Evolutionary conservation across 64 coral and sea anemone genomes (phyloP), one percentile per base, ranked within the genome.

Genomic region (Astreopora myriophthalma): DNA sequence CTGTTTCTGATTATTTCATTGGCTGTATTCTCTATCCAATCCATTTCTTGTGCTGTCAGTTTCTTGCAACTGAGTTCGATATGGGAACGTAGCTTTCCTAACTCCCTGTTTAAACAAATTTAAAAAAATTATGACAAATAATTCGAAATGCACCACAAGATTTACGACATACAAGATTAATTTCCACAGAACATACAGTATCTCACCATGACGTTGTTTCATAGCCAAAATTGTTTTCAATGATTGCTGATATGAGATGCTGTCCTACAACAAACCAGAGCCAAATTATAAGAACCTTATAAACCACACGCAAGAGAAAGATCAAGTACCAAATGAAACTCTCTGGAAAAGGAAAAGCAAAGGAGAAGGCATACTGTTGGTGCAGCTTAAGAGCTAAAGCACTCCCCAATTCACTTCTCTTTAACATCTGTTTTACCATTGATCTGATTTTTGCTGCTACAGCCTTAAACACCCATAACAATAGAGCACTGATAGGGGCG

Each of bases 161-260:
- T 60, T 17, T 60, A 13, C 19, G 34, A 34, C 29, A 44, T 44
- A 44, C 40, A 44, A 44, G 11, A 8, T 44, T 11, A 44, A 44
- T 44, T 44, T 44, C 0, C 40, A 44, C 40, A n/a, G n/a, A n/a
- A n/a, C n/a, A 8, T 44, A 5, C 40, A 44, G 2, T 55, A 10
- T 16, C 94, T 84, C 87, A 99, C 97, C 97, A 99, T 62, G 97
- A 99, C 0, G 85, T 65, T 55, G 97, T 99, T 74, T 86, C 55
- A 63, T 95, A 96, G 32, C 97, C 97, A 99, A 96, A 99, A 20
- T 99, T 83, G 64, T 99, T 99, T 72, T 99, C 94, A 68, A 96
- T 92, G 24, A 99, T 64, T 48, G 97, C 97, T 76, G 94, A 96
- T 20, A 99, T 28, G 20, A 99, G 69, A 78, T 99, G 97, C 35